Base-by-base conservation (phyloP, 2,113 vertebrate genomes). In the Tachycineta bicolor region DNA sequence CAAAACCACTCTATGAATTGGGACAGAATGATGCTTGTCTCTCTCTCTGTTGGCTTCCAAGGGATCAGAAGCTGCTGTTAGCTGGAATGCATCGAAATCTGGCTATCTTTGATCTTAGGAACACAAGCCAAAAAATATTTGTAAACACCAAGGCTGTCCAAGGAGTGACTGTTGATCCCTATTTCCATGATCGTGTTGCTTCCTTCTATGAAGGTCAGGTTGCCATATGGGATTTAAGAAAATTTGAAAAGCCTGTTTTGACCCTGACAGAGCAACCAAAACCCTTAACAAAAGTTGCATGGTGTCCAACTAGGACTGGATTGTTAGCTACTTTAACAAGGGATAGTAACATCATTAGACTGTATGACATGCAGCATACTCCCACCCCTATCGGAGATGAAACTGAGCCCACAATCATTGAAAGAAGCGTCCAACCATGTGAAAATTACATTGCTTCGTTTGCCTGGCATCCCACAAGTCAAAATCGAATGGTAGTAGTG, bases 71-170 rank as follows among this genome's bases (percentile, higher is more conserved):
- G 95, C 98, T 99, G 64, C 98, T 99, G 4, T 94, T 99, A 93
- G 99, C 99, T 12, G 99, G 99, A 50, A 99, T 99, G 99, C 99
- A 99, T 94, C 97, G 99, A 49, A 99, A 99, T 94, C 96, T 99
- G 55, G 99, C 99, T 37, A 99, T 99, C 89, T 99, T 99, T 71
- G 99, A 99, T 97, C 98, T 99, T 89, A 98, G 99, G 82, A 99
- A 99, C 97, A 99, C 99, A 6, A 99, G 99, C 97, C 99, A 99
- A 96, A 99, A 99, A 91, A 99, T 99, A 29, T 99, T 99, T 89
- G 99, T 99, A 33, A 99, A 99, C 97, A 99, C 99, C 52, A 99
- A 99, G 97, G 99, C 99, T 95, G 99, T 99, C 90, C 99, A 99
- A 90, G 99, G 99, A 5, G 99, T 99, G 71, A 99, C 99, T 2